Evolutionary conservation across 1,140 invertebrate species (phyloP), one percentile per base, ranked within the genome.

Genomic region (Nomia melanderi): DNA sequence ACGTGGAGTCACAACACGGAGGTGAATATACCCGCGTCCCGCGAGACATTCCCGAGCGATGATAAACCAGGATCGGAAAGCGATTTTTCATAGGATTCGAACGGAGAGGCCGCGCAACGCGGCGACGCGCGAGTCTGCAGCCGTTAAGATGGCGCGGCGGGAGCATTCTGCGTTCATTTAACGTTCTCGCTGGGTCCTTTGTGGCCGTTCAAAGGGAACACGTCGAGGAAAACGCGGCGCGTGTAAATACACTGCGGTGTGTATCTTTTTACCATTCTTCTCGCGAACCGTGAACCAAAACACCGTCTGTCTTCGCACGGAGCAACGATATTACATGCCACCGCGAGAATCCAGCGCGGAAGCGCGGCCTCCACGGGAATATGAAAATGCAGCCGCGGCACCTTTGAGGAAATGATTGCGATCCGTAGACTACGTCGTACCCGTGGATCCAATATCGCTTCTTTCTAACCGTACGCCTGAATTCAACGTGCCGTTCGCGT

Each of bases 1-100:
- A 93, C 93, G 65, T 95, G 95, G 95, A 94, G 93, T 71, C 94
- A 95, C 87, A 94, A 95, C 79, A 93, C 93, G 65, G 93, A 94
- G 91, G 95, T 95, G 89, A 90, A 86, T 70, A 29, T 12, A 9
- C 29, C 9, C 25, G n/a, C 36, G 11, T 2, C 5, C 11, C 9
- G 44, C n/a, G n/a, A n/a, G 9, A 47, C 44, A 12, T 36, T 36
- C 33, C 8, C n/a, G n/a, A n/a, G n/a, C n/a, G n/a, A n/a, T n/a
- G n/a, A n/a, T n/a, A n/a, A n/a, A n/a, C n/a, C n/a, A n/a, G n/a
- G n/a, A n/a, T n/a, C n/a, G n/a, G n/a, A n/a, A n/a, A n/a, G n/a
- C n/a, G n/a, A n/a, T n/a, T n/a, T n/a, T n/a, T n/a, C n/a, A n/a
- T n/a, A n/a, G n/a, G n/a, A n/a, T n/a, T n/a, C n/a, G n/a, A n/a